These are phyloP conservation scores for Megalonaias nervosa DNA, from an alignment of 1,140 invertebrate genomes.

Conservation along the genomic window DNA sequence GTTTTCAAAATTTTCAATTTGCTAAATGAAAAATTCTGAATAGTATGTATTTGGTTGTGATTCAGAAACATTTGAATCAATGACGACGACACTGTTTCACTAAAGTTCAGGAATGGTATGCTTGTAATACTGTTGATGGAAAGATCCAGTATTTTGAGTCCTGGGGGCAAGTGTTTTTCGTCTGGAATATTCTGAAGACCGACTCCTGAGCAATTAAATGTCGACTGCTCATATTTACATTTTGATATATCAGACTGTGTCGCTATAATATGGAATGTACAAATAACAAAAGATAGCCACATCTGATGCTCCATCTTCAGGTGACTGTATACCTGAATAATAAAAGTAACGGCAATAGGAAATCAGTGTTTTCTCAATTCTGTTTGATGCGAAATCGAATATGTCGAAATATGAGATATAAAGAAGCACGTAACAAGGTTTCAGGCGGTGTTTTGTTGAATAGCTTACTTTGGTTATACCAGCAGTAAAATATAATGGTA, in stretches of 20 bases:
- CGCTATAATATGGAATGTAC: no score
- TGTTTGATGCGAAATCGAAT: no score
- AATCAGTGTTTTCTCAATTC: no score
- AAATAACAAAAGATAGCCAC: no score
- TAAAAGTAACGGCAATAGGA: no score
- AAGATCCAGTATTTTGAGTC: conserved; percentile 16
- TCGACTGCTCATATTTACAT: background rate
- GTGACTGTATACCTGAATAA: no score
- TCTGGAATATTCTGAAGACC: background rate
- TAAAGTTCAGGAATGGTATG: conserved; percentile 15
- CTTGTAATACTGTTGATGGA: conserved; percentile 21
- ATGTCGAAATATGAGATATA: no score
- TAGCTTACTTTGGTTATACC: no score
- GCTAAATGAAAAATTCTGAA: conserved; percentile 14
- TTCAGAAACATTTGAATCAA: conserved; percentile 11
- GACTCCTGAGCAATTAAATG: conserved; percentile 16
- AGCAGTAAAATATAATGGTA: no score
- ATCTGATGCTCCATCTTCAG: no score
- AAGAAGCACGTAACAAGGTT: no score
- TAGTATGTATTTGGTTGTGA: conserved; percentile 14
- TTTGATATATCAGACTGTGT: background rate
- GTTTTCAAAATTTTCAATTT: conserved; percentile 3
- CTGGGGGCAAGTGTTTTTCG: background rate
- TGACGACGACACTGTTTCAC: background rate
- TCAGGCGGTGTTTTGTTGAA: no score